Conservation (phyloP, 2,888 invertebrate genomes). For the Pomacea canaliculata region DNA sequence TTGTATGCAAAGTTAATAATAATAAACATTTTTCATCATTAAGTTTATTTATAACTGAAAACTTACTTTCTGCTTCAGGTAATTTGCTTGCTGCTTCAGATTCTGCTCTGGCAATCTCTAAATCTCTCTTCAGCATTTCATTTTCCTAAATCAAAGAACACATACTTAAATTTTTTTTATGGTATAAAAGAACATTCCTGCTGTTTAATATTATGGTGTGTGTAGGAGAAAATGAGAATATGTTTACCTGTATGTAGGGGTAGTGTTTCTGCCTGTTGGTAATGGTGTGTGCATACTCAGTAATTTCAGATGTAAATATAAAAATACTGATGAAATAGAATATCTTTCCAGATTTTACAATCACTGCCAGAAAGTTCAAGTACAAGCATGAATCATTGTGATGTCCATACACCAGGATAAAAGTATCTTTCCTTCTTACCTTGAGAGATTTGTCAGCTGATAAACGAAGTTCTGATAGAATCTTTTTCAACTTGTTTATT, state of each 20-base stretch:
- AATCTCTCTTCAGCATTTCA: constrained; percentile 69
- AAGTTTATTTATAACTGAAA: background rate
- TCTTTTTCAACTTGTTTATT: constrained; percentile 64
- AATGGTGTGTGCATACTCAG: background rate
- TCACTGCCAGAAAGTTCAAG: too few relatives aligned
- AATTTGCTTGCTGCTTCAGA: constrained; percentile 72
- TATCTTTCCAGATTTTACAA: too few relatives aligned
- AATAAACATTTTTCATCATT: too few relatives aligned
- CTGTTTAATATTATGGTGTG: too few relatives aligned
- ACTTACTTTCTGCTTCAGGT: constrained; percentile 67
- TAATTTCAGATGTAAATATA: too few relatives aligned
- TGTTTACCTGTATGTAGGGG: too few relatives aligned
- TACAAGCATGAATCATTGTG: too few relatives aligned
- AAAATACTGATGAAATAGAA: too few relatives aligned
- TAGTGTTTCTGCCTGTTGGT: background rate
- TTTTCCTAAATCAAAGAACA: constrained; percentile 71
- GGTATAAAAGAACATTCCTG: too few relatives aligned
- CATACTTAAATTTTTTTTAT: background rate
- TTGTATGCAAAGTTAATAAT: too few relatives aligned
- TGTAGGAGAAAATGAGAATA: too few relatives aligned
- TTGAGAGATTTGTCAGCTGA: constrained; percentile 60
- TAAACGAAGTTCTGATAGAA: constrained; percentile 60
- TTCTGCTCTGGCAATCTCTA: constrained; percentile 73
- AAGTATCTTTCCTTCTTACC: constrained; percentile 30
- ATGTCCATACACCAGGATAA: too few relatives aligned